Conservation (phyloP, 2,797 vertebrate genomes). For the Hydrolagus colliei region DNA sequence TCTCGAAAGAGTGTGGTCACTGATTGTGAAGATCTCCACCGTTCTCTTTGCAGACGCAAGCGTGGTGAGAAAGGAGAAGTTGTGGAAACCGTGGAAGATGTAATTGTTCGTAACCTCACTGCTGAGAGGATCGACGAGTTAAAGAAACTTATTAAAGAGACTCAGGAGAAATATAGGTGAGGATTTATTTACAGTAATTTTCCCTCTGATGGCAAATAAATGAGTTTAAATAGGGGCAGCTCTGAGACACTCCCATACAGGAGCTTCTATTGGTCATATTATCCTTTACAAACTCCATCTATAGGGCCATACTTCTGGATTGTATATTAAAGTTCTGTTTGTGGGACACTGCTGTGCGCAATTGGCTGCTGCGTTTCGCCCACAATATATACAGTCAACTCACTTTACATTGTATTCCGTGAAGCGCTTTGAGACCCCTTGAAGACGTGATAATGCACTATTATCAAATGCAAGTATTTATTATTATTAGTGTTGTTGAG, state of each 20-base stretch:
- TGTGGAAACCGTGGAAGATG: conserved; percentile 91
- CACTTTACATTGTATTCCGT: too few species aligned
- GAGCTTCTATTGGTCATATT: too few species aligned
- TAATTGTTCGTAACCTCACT: conserved; percentile 86
- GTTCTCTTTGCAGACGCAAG: conserved; percentile 67
- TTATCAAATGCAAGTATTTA: too few species aligned
- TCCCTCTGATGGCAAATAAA: neutral
- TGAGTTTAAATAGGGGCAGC: neutral
- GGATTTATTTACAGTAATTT: neutral
- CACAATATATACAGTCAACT: too few species aligned
- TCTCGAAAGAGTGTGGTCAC: neutral
- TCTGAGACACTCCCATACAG: neutral
- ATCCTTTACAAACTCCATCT: neutral
- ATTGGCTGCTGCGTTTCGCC: too few species aligned
- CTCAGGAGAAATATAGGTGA: conserved; percentile 88
- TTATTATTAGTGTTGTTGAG: too few species aligned
- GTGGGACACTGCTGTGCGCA: too few species aligned
- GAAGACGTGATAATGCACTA: too few species aligned
- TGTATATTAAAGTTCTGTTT: too few species aligned
- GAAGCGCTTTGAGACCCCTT: too few species aligned
- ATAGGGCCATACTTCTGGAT: neutral
- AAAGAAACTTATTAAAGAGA: conserved; percentile 85
- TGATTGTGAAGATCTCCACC: neutral
- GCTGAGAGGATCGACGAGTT: conserved; percentile 87
- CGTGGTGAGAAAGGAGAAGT: conserved; percentile 89